Percentiles rank a stretch among this genome's conserved stretches.
These are phyloP conservation scores for Caenorhabditis sp. DNA, from an alignment of 2,888 invertebrate species.

Conservation along the genomic window DNA sequence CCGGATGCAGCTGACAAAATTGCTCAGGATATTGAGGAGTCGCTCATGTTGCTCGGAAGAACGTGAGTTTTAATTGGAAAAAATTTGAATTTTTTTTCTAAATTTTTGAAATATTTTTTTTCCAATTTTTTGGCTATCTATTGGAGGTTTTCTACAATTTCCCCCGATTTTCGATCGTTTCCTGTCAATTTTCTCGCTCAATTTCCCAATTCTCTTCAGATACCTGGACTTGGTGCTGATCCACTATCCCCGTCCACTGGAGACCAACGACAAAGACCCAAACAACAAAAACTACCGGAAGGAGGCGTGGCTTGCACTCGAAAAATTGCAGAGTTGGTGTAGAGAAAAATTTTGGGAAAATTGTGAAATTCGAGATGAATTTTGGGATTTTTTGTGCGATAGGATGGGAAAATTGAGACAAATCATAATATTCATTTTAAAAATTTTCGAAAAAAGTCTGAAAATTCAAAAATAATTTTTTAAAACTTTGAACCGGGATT, in stretches of 20 bases:
- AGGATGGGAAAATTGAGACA: too few relatives aligned
- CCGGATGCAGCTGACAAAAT: background rate
- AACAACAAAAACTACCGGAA: conserved; percentile 86
- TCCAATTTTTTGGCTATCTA: background rate
- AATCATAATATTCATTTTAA: too few relatives aligned
- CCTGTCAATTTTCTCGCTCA: background rate
- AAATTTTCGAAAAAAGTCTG: too few relatives aligned
- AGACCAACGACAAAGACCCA: conserved; percentile 84
- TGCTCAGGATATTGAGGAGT: conserved; percentile 59
- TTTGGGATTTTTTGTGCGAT: too few relatives aligned
- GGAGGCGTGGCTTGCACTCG: conserved; percentile 88
- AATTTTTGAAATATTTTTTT: background rate
- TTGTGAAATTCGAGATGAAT: background rate
- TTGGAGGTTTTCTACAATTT: too few relatives aligned
- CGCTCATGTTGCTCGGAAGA: conserved; percentile 56
- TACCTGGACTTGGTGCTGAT: conserved; percentile 85
- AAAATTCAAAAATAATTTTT: too few relatives aligned
- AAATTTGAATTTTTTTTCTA: background rate
- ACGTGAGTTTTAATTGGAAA: conserved; percentile 3
- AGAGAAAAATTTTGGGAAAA: conserved; percentile 68
- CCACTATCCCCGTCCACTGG: conserved; percentile 89
- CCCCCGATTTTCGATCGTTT: background rate
- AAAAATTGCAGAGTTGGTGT: conserved; percentile 85
- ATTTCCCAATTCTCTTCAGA: conserved; percentile 66
- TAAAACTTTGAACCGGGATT: too few relatives aligned